Conservation (phyloP, 1,140 invertebrate genomes). For the Hylyphantes graminicola region DNA sequence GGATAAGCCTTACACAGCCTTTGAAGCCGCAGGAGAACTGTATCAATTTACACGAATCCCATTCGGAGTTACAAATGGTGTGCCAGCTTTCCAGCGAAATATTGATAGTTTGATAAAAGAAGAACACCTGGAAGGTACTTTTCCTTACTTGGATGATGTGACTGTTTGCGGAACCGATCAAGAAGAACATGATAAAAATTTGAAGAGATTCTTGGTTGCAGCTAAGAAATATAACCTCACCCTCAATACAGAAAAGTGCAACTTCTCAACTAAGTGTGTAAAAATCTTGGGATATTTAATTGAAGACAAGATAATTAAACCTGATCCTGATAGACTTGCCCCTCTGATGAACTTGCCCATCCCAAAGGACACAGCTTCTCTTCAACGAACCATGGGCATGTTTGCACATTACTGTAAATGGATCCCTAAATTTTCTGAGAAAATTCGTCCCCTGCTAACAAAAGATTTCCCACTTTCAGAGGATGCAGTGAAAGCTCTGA, state of each 20-base stretch:
- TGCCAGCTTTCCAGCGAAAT: not conserved
- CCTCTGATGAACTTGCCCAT: conserved; percentile 8
- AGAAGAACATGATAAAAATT: not conserved
- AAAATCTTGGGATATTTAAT: not conserved
- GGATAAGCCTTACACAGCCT: not conserved
- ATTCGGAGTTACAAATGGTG: not conserved
- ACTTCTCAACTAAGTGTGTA: not conserved
- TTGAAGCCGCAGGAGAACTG: not conserved
- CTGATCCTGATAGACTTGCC: not conserved
- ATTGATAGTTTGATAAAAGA: not conserved
- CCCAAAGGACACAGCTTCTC: not conserved
- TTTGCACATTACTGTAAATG: not conserved
- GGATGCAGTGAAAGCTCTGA: not conserved
- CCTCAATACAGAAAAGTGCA: not conserved
- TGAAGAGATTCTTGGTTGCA: not conserved
- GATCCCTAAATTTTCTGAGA: not conserved
- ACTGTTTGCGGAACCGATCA: not conserved
- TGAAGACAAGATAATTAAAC: not conserved
- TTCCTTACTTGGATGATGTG: not conserved
- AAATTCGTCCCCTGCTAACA: not conserved
- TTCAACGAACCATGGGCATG: not conserved
- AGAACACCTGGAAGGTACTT: not conserved
- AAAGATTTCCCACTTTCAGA: not conserved
- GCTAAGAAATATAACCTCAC: no score
- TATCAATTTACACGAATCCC: not conserved